Base-by-base conservation (phyloP, 2,113 vertebrate genomes). In the Xiphophorus hellerii region DNA sequence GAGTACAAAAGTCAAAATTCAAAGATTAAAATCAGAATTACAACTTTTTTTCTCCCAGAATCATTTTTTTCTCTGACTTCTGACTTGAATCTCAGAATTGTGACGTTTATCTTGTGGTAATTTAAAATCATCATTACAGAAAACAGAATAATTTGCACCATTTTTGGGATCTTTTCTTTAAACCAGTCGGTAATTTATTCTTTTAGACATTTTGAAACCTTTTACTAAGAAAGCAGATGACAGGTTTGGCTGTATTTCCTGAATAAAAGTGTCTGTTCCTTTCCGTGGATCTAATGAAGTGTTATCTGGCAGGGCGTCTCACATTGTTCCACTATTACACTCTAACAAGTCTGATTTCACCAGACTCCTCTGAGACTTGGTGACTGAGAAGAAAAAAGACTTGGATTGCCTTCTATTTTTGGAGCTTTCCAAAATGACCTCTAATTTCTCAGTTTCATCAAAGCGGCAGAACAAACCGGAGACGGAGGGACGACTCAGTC, bases 341-440 rank as follows among this genome's bases (percentile, higher is more conserved):
- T 88, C 78, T 29, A 78, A 80, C 74, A 62, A 83, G 82, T 82
- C 80, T 62, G 84, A 88, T 80, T 81, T 73, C 70, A 64, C 81
- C 84, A 87, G 88, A 90, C 87, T 90, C 87, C 86, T 67, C 83
- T 73, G 89, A 87, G 82, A 89, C 84, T 75, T 14, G 33, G 44
- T 73, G 77, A 84, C 90, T 84, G 87, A 81, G 69, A 80, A 81
- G 25, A 58, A n/a, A 58, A 58, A 58, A 58, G 25, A 89, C 83
- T 89, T 69, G 83, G 84, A 88, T 85, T 88, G 87, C 80, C 78
- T 88, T 86, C 90, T 93, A 92, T 91, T 91, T 92, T 83, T 86
- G 78, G 88, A 78, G 54, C 78, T n/a, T 58, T 17, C 75, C 73
- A 83, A 87, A 86, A 83, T 87, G 90, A 93, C 90, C 90, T 92